A percentile compares a stretch with the other conserved stretches of the same genome.
phyloP scores from a whole-genome alignment of 1,140 invertebrate genomes.

The Danaus plexippus region DNA sequence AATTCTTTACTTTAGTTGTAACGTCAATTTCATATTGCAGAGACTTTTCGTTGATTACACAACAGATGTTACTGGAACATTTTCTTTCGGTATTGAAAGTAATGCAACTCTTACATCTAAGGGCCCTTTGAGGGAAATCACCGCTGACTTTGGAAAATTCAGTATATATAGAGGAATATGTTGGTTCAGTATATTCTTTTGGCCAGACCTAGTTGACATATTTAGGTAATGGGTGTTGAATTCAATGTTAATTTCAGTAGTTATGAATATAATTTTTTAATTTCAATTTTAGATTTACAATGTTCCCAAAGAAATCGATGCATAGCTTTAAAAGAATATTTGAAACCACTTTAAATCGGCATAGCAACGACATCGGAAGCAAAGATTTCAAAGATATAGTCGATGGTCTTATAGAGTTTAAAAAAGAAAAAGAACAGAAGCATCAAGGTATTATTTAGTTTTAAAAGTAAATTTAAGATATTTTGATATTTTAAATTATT shows the following conservation, averaged over 20 bases:
- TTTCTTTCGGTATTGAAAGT: constrained; percentile 70
- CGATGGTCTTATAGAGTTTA: constrained; percentile 27
- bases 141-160: constrained; percentile 18
- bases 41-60: constrained; percentile 57
- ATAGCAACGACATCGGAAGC: too few relatives aligned
- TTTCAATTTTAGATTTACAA: background rate
- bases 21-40: constrained; percentile 21
- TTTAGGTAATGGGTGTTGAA: constrained; percentile 9
- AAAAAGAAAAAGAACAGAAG: constrained; percentile 11
- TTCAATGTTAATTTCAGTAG: too few relatives aligned
- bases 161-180: constrained; percentile 14
- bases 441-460: too few relatives aligned
- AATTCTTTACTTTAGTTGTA: too few relatives aligned
- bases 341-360: too few relatives aligned
- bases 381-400: too few relatives aligned
- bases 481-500: too few relatives aligned
- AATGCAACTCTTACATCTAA: constrained; percentile 21
- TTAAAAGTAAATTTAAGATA: too few relatives aligned
- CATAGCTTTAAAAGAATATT: constrained; percentile 13
- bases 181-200: constrained; percentile 20
- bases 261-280: background rate
- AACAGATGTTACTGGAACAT: constrained; percentile 68
- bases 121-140: constrained; percentile 16
- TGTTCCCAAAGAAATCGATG: constrained; percentile 3
- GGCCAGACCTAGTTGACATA: constrained; percentile 17